These are phyloP conservation scores for Siniperca knerii DNA, from an alignment of 2,113 vertebrate genomes.

Conservation along the genomic window DNA sequence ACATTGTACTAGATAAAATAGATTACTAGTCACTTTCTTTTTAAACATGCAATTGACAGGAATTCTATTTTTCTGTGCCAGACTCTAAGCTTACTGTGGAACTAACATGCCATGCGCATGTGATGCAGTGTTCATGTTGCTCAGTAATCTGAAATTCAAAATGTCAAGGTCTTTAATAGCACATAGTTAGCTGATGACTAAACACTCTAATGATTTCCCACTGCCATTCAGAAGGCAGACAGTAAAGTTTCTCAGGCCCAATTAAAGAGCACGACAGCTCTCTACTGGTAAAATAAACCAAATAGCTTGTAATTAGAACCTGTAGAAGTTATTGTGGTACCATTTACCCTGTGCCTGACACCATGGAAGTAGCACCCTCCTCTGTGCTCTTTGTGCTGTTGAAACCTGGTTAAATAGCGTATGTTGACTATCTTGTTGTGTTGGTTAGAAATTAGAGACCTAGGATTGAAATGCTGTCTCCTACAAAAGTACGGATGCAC, in stretches of 20 bases:
- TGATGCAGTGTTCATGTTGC: conserved; percentile 1
- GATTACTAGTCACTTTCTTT: neutral
- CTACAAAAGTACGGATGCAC: neutral
- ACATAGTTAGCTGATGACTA: conserved; percentile 14
- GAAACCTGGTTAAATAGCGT: conserved; percentile 5
- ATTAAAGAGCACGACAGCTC: conserved; percentile 28
- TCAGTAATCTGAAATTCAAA: conserved; percentile 24
- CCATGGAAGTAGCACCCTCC: neutral
- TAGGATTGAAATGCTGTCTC: neutral
- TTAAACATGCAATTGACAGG: neutral
- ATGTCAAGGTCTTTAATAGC: conserved; percentile 42
- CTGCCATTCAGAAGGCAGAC: neutral
- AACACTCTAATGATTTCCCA: conserved; percentile 7
- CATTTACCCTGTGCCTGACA: neutral
- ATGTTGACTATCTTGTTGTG: neutral
- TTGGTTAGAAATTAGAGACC: conserved; percentile 1
- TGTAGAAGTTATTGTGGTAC: conserved; percentile 42
- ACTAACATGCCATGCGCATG: neutral
- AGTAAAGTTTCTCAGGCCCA: conserved; percentile 5
- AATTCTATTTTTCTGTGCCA: neutral
- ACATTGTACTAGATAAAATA: neutral
- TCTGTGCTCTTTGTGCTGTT: conserved; percentile 10
- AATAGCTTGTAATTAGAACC: conserved; percentile 53
- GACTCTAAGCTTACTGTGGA: neutral
- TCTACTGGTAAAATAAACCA: conserved; percentile 25